phyloP scores from a whole-genome alignment of 1,140 invertebrate genomes.

The Panulirus ornatus region DNA sequence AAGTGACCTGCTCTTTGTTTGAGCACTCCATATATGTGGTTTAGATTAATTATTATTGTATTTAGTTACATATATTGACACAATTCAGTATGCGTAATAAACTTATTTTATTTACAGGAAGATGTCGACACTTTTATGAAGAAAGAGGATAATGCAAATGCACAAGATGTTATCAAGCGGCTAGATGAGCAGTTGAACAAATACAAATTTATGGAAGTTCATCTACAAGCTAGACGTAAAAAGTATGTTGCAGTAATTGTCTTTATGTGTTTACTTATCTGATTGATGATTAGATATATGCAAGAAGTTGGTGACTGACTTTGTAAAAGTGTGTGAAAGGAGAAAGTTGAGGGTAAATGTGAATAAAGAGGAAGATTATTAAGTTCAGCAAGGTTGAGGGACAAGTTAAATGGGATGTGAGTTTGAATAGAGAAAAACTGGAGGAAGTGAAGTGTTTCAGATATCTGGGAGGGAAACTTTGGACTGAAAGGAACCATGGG shows the following conservation, averaged over 20 bases:
- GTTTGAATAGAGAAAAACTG: no score
- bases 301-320: no score
- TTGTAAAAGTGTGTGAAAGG: no score
- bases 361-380: no score
- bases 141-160: conserved; percentile 68
- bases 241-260: conserved; percentile 61
- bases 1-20: background rate
- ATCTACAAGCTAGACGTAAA: conserved; percentile 68
- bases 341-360: no score
- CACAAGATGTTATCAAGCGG: conserved; percentile 61
- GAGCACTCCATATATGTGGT: background rate
- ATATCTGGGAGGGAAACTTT: no score
- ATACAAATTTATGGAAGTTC: conserved; percentile 74
- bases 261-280: no score
- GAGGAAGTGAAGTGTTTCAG: no score
- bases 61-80: background rate
- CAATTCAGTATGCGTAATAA: background rate
- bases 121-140: conserved; percentile 73
- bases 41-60: background rate
- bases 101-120: conserved; percentile 39
- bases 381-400: no score
- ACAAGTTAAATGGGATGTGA: no score
- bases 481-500: no score
- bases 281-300: no score
- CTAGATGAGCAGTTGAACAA: conserved; percentile 72